Evolutionary conservation across 2,113 vertebrate species (phyloP).

Genomic region (Sprattus sprattus): DNA sequence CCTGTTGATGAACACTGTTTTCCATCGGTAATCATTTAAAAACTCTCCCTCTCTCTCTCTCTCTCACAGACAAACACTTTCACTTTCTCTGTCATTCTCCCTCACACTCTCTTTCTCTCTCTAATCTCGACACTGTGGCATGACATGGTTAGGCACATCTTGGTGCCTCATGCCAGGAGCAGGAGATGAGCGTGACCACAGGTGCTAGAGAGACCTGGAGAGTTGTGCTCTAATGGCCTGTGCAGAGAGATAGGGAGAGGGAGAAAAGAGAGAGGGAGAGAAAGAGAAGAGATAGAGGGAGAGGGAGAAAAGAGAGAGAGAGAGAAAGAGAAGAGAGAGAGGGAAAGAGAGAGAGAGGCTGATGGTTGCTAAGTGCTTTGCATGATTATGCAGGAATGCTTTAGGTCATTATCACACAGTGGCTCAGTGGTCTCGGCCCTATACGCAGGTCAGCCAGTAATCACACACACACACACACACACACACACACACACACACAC

Average conservation of each 20-base stretch:
- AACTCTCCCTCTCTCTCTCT: background rate
- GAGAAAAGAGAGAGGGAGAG: too few species aligned
- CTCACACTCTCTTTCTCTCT: background rate
- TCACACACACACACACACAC: background rate
- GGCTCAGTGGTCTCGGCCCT: background rate
- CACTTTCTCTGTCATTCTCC: background rate
- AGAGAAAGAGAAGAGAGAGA: background rate
- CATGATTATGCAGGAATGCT: slow-evolving; percentile 15
- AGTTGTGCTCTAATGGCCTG: background rate
- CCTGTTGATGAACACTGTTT: slow-evolving; percentile 53
- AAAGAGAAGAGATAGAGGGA: slow-evolving; percentile 8
- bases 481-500: background rate
- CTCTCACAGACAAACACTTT: background rate
- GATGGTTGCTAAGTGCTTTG: background rate
- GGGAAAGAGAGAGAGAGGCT: background rate
- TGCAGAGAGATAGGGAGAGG: slow-evolving; percentile 18
- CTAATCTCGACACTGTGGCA: slow-evolving; percentile 48
- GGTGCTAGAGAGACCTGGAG: slow-evolving; percentile 33
- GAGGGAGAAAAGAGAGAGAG: background rate
- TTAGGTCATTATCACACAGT: background rate
- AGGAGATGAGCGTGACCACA: slow-evolving; percentile 27
- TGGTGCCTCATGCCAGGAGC: slow-evolving; percentile 27
- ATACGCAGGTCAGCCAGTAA: background rate
- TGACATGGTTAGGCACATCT: slow-evolving; percentile 12
- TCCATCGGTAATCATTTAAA: slow-evolving; percentile 10